Evolutionary conservation across 2,113 vertebrate species (phyloP).

Genomic region (Ibidorhyncha struthersii): DNA sequence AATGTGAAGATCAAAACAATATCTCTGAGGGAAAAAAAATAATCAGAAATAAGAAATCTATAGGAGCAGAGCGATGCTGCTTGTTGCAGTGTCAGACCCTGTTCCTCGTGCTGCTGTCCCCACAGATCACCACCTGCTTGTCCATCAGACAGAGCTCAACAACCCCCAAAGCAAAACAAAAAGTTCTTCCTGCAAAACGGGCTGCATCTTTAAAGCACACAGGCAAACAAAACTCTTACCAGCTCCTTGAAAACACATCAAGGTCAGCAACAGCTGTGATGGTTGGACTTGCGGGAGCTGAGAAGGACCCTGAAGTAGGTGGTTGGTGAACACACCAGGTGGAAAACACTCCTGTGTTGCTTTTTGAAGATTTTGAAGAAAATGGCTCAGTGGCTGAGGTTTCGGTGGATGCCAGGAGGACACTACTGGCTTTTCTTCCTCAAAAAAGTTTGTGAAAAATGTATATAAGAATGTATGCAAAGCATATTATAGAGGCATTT

Average conservation of each 20-base stretch:
- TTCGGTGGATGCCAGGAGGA: not conserved
- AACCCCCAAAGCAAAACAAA: not conserved
- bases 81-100: not conserved
- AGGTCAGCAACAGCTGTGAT: rapidly evolving
- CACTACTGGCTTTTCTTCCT: too few species aligned
- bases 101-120: not conserved
- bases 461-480: rapidly evolving
- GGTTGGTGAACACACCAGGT: rapidly evolving
- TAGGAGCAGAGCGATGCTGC: not conserved
- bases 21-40: not conserved
- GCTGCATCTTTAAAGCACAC: not conserved
- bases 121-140: rapidly evolving
- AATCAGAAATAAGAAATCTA: too few species aligned
- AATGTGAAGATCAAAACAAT: not conserved
- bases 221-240: not conserved
- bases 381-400: too few species aligned
- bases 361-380: not conserved
- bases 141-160: not conserved
- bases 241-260: not conserved
- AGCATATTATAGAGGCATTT: not conserved
- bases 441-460: not conserved
- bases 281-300: not conserved
- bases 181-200: not conserved
- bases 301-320: not conserved
- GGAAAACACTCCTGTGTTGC: not conserved